These are phyloP conservation scores for Nestor notabilis DNA, from an alignment of 2,113 vertebrate genomes.

Conservation along the genomic window DNA sequence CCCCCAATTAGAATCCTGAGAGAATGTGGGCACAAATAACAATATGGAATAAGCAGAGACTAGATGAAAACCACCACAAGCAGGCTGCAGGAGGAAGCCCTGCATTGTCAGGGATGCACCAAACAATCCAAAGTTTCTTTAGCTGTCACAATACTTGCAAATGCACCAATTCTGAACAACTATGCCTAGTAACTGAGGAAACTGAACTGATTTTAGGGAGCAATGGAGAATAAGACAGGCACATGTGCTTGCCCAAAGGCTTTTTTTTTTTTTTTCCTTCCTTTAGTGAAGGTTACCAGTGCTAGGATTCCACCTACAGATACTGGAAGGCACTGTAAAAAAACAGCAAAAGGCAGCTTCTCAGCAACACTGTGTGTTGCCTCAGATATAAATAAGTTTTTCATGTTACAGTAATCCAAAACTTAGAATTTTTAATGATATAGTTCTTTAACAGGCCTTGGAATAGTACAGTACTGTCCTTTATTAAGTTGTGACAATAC, in stretches of 20 bases:
- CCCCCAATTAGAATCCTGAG: not conserved
- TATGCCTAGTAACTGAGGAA: slow-evolving; percentile 70
- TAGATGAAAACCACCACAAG: not conserved
- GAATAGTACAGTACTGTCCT: not conserved
- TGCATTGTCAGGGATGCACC: slow-evolving; percentile 22
- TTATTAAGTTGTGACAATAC: not conserved
- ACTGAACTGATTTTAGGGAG: slow-evolving; percentile 61
- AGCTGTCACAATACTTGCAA: slow-evolving; percentile 61
- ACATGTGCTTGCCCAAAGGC: not conserved
- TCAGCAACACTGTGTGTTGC: not conserved
- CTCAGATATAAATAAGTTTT: not conserved
- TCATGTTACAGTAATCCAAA: not conserved
- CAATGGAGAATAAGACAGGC: not conserved
- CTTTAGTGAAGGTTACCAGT: not conserved
- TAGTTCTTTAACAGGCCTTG: not conserved
- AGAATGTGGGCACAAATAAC: not conserved
- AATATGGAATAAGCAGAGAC: not conserved
- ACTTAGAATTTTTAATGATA: not conserved
- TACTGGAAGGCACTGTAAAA: not conserved
- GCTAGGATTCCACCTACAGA: not conserved
- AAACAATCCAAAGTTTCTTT: slow-evolving; percentile 52
- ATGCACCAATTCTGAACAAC: slow-evolving; percentile 55
- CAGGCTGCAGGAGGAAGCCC: slow-evolving; percentile 23
- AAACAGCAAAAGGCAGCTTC: not conserved
- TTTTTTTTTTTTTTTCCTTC: not conserved